A percentile compares a stretch with the other conserved stretches of the same genome.
phyloP scores from a whole-genome alignment of 1,140 invertebrate species.

The Drosophila bifasciata region DNA sequence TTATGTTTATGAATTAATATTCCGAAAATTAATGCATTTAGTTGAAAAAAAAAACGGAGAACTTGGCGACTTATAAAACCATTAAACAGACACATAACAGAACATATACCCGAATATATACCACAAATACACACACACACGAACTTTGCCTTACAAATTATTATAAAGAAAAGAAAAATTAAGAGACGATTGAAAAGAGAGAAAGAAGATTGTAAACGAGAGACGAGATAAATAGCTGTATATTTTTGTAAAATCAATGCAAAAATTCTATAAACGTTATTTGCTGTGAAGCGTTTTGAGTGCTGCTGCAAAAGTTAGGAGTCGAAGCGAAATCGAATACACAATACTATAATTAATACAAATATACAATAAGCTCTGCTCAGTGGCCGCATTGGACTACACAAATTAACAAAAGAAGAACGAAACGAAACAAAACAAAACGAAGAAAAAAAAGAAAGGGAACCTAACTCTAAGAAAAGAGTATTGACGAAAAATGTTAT shows the following conservation, averaged over 20 bases:
- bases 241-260: slow-evolving; percentile 54
- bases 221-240: slow-evolving; percentile 41
- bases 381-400: slow-evolving; percentile 28
- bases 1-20: slow-evolving; percentile 43
- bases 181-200: slow-evolving; percentile 16
- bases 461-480: slow-evolving; percentile 37
- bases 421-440: slow-evolving; percentile 13
- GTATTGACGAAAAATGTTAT: slow-evolving; percentile 39
- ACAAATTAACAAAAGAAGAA: neutral
- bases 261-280: slow-evolving; percentile 56
- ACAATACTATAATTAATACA: slow-evolving; percentile 28
- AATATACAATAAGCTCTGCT: slow-evolving; percentile 50
- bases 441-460: slow-evolving; percentile 30
- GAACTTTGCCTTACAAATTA: slow-evolving; percentile 57
- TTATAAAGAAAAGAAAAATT: slow-evolving; percentile 14
- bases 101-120: neutral
- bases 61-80: slow-evolving; percentile 32
- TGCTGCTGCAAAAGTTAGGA: slow-evolving; percentile 11
- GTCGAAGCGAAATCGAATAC: slow-evolving; percentile 48
- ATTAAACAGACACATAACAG: slow-evolving; percentile 6
- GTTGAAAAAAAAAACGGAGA: slow-evolving; percentile 34
- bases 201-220: slow-evolving; percentile 15
- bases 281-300: slow-evolving; percentile 22
- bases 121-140: slow-evolving; percentile 26
- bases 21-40: slow-evolving; percentile 44